phyloP scores from a whole-genome alignment of 2,888 invertebrate species.

The Macrophya annulata region DNA sequence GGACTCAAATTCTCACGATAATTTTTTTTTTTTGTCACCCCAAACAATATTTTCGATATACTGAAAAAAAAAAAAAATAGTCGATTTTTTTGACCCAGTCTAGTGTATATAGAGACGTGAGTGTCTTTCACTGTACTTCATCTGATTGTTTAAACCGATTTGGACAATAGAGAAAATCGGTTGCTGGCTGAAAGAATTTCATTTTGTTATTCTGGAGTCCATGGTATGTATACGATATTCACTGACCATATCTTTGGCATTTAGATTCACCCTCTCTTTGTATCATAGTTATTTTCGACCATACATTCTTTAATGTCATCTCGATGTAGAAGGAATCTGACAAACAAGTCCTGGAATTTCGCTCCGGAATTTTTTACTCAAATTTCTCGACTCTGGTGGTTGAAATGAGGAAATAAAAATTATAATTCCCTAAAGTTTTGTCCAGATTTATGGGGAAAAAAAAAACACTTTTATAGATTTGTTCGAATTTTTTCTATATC shows the following conservation, averaged over 20 bases:
- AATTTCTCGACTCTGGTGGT: background rate
- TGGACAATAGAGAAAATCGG: background rate
- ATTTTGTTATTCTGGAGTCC: background rate
- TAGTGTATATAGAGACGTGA: no score
- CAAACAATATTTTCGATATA: no score
- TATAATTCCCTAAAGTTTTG: background rate
- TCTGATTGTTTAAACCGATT: background rate
- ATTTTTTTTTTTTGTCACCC: no score
- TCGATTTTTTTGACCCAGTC: no score
- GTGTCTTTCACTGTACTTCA: background rate
- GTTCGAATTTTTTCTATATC: background rate
- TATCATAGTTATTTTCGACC: slow-evolving; percentile 21
- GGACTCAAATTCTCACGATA: no score
- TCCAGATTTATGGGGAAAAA: background rate
- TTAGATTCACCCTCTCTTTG: background rate
- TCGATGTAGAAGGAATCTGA: background rate
- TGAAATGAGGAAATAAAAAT: background rate
- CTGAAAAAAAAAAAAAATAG: no score
- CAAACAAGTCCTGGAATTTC: slow-evolving; percentile 17
- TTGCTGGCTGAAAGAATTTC: slow-evolving; percentile 5
- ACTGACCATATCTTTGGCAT: background rate
- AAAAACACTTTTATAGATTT: background rate
- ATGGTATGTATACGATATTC: background rate
- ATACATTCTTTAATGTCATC: slow-evolving; percentile 7
- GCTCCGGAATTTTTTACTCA: background rate